Conservation (phyloP, 2,888 invertebrate species). For the Metallyticus violacea region DNA sequence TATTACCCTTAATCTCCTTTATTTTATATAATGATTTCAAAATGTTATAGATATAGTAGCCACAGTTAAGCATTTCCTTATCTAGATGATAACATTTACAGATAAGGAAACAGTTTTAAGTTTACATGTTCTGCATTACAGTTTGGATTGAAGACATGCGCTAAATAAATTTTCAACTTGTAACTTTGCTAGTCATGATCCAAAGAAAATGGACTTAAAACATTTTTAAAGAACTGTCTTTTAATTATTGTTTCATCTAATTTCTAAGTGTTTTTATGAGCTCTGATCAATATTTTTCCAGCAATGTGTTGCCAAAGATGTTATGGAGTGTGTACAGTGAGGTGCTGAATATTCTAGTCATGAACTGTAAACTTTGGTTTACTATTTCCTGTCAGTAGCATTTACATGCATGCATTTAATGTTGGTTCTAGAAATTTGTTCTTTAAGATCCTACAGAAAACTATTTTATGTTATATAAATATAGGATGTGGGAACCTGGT, state of each 20-base stretch:
- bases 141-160: neutral
- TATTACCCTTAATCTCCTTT: neutral
- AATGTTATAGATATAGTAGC: neutral
- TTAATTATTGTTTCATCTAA: neutral
- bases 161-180: neutral
- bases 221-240: neutral
- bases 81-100: neutral
- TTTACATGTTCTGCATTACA: neutral
- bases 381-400: slow-evolving; percentile 4
- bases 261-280: slow-evolving; percentile 5
- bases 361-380: slow-evolving; percentile 5
- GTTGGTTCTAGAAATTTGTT: neutral
- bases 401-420: slow-evolving; percentile 7
- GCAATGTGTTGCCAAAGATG: slow-evolving; percentile 15
- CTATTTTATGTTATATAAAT: neutral
- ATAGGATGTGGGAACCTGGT: neutral
- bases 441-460: neutral
- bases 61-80: neutral
- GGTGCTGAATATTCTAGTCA: slow-evolving; percentile 23
- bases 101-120: neutral
- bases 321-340: slow-evolving; percentile 2
- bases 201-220: slow-evolving; percentile 22
- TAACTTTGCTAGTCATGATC: slow-evolving; percentile 25
- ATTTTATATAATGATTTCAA: neutral
- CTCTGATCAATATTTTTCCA: slow-evolving; percentile 2